Evolutionary conservation across 2,113 vertebrate genomes (phyloP).

Genomic region (Festucalex cinctus): DNA sequence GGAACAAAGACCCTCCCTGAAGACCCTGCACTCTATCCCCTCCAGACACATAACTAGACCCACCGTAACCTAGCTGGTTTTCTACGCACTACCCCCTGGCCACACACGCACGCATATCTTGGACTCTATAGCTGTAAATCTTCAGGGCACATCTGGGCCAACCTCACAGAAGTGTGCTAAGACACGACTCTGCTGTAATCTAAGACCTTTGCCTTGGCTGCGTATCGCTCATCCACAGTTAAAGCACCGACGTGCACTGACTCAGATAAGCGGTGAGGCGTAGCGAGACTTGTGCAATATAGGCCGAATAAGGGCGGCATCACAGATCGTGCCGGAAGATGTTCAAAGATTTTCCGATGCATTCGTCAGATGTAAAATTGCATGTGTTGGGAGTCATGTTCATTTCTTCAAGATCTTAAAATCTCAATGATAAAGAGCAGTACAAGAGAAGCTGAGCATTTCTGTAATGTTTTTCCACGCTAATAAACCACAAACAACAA

Average conservation of each 20-base stretch:
- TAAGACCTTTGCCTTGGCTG: constrained; percentile 28
- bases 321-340: constrained; percentile 30
- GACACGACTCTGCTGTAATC: constrained; percentile 45
- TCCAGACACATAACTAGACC: neutral
- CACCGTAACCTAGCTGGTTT: neutral
- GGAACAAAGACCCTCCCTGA: constrained; percentile 8
- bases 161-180: constrained; percentile 28
- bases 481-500: too few species aligned
- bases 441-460: too few species aligned
- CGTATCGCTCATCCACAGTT: constrained; percentile 39
- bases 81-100: neutral
- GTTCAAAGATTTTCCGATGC: constrained; percentile 28
- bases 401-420: neutral
- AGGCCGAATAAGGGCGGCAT: constrained; percentile 11
- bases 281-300: constrained; percentile 47
- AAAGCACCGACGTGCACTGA: constrained; percentile 6
- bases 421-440: constrained; percentile 2
- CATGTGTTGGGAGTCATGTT: constrained; percentile 13
- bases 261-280: constrained; percentile 32
- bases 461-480: too few species aligned
- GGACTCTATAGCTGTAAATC: constrained; percentile 42
- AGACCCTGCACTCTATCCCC: neutral
- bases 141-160: constrained; percentile 39
- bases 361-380: constrained; percentile 42
- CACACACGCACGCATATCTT: constrained; percentile 1